Base-by-base conservation (phyloP, 1,140 invertebrate genomes). In the Kradibia gibbosae region DNA sequence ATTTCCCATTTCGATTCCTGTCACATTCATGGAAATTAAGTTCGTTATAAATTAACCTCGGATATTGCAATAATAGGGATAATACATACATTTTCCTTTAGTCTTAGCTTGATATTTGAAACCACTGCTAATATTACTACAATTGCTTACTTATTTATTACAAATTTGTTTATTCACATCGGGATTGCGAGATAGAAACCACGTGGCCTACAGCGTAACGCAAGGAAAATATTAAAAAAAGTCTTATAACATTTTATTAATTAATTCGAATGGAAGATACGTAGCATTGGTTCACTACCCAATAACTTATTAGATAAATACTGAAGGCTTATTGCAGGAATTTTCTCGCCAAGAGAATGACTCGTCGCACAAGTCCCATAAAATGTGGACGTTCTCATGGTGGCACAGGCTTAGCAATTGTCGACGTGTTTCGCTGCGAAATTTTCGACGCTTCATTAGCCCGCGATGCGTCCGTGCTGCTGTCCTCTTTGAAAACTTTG, bases 381-480 rank as follows among this genome's bases (percentile, higher is more conserved):
- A 86, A 88, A 86, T 84, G 86, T 86, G 84, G 86, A 74, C 85
- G 81, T 84, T 88, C 83, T 85, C 83, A 82, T 85, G 83, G 60
- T 82, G 71, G 65, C 17, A 25, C 22, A n/a, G 22, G 20, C 34
- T n/a, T n/a, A n/a, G n/a, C 88, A 89, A 89, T 89, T 85, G 86
- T 87, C 87, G 85, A 86, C 88, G 86, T 89, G 89, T 89, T 88
- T 86, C 87, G 86, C 85, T 72, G 87, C 84, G 85, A 88, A 88
- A 89, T 89, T 90, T 89, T 86, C 86, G 88, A 89, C 88, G 88
- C 88, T 89, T 90, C 89, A 90, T 90, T 90, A 90, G 86, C 83
- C 85, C 84, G 81, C 85, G 86, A 84, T 86, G 86, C 82, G 84
- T 84, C 84, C 85, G 85, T 81, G 76, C 85, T 84, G 84, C 84